Evolutionary conservation across 2,888 invertebrate genomes (phyloP), one percentile per base, ranked within the genome.

Genomic region (Papilio elwesi): DNA sequence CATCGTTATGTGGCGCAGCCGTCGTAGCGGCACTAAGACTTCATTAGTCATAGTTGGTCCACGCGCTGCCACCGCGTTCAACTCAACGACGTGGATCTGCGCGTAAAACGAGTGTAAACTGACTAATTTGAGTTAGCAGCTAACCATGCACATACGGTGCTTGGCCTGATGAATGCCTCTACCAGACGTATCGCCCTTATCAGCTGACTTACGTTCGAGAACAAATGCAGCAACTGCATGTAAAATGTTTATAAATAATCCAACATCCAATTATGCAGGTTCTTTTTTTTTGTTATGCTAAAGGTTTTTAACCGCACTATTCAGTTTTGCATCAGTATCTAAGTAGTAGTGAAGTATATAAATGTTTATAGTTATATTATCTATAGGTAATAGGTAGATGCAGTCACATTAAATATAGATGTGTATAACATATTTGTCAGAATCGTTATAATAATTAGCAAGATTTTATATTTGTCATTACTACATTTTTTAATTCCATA

Each of bases 191-290:
- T 83, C 79, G 80, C 79, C 80, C 89, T 91, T 92, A 92, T 91
- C 93, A 93, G 93, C 93, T 93, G 93, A 92, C 90, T 87, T 86
- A 84, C 84, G 55, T 82, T 86, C 83, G 80, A 83, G 79, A 80
- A 84, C 81, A 85, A 84, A 84, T 86, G 80, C 79, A 80, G 79
- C 79, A 77, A 80, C 81, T 82, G 82, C 81, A 80, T 80, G 79
- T 80, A 78, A 77, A 84, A 83, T 86, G 84, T 87, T 87, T 82
- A 84, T 83, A 84, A 86, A 83, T 82, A 81, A 77, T 81, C 75
- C 72, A 75, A 75, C 73, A 76, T 70, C 48, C 16, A 64, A 53
- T 75, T 75, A 71, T 76, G 59, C 67, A 76, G 73, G 48, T 51
- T 69, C 36, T 49, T 36, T 55, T 43, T 71, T 38, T 71, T 64